Evolutionary conservation across 2,113 vertebrate species (phyloP).

Genomic region (Nematolebias whitei): DNA sequence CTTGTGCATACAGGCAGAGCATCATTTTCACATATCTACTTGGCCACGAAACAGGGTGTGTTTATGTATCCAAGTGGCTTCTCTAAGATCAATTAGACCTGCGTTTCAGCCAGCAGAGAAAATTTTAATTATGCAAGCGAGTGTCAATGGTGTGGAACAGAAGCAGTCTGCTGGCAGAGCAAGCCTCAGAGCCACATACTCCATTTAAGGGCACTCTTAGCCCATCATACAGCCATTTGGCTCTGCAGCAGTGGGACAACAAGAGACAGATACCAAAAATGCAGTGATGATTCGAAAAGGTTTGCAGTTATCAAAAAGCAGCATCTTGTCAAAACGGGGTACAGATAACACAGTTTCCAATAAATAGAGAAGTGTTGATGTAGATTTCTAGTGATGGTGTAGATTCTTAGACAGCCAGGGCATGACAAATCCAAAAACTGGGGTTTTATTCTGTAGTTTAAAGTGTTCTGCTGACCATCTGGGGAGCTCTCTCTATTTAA

Average conservation of each 20-base stretch:
- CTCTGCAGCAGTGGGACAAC: background rate
- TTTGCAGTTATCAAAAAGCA: constrained; percentile 4
- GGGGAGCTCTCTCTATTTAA: too few species aligned
- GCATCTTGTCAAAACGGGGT: background rate
- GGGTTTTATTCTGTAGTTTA: too few species aligned
- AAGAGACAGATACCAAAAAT: constrained; percentile 1
- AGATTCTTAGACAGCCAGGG: too few species aligned
- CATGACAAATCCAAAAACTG: too few species aligned
- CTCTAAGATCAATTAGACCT: constrained; percentile 66
- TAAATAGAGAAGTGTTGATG: too few species aligned
- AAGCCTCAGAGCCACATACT: constrained; percentile 29
- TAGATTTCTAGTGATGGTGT: background rate
- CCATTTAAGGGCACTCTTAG: constrained; percentile 44
- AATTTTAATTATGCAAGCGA: constrained; percentile 66
- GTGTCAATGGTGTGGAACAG: constrained; percentile 44
- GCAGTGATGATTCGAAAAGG: constrained; percentile 2
- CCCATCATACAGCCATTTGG: constrained; percentile 42
- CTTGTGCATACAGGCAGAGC: background rate
- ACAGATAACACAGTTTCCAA: constrained; percentile 1
- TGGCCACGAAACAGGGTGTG: constrained; percentile 2
- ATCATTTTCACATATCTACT: background rate
- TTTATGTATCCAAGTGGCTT: constrained; percentile 18
- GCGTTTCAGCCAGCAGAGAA: constrained; percentile 33
- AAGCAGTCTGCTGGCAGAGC: constrained; percentile 43
- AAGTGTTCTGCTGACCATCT: too few species aligned